Percentiles rank a stretch among this genome's conserved stretches.
Conservation (phyloP, 2,113 vertebrate species). For the Cephalopterus ornatus region DNA sequence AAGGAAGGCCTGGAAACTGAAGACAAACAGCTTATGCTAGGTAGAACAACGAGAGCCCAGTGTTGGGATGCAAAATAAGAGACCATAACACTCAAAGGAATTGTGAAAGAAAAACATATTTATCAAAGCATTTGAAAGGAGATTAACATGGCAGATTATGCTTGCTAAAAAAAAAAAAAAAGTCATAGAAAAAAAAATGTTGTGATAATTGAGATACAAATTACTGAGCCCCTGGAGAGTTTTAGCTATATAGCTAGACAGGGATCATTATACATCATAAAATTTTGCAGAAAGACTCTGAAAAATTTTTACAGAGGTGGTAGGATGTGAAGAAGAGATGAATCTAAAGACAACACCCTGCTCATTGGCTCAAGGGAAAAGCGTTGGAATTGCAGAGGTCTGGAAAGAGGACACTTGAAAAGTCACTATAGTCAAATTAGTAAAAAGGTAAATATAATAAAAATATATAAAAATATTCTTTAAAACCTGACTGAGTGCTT, state of each 20-base stretch:
- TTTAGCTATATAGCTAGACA: background rate
- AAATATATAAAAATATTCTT: background rate
- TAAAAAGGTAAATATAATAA: background rate
- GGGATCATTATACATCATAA: background rate
- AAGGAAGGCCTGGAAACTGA: background rate
- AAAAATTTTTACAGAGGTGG: background rate
- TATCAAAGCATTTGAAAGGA: background rate
- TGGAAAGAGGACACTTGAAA: background rate
- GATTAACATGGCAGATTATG: background rate
- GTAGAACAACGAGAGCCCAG: background rate
- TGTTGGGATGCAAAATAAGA: background rate
- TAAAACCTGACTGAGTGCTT: background rate
- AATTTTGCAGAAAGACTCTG: background rate
- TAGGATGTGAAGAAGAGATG: background rate
- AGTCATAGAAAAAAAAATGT: background rate
- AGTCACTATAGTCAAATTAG: accelerated
- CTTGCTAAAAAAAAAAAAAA: no score
- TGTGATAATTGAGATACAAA: background rate
- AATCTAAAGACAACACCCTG: background rate
- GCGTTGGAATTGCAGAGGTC: background rate
- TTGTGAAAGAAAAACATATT: background rate
- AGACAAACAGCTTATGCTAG: background rate
- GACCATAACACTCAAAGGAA: background rate
- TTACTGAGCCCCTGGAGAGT: background rate
- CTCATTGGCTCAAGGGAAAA: background rate